These are phyloP conservation scores for Globodera rostochiensis DNA, from an alignment of 1,140 invertebrate genomes.

Conservation along the genomic window DNA sequence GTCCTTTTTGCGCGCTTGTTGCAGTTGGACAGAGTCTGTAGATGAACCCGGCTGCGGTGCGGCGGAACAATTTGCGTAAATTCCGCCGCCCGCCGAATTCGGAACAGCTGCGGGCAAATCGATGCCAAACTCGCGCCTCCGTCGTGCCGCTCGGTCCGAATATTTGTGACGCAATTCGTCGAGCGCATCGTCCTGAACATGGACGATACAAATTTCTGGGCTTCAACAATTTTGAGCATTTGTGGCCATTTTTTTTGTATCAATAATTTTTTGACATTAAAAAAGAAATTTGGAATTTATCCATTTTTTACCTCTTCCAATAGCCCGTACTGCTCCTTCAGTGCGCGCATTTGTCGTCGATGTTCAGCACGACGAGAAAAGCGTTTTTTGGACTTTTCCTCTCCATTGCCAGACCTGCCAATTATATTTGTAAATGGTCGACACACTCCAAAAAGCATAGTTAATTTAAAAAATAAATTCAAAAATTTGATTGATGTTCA, in stretches of 20 bases:
- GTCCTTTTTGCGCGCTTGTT: neutral
- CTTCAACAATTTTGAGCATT: too few relatives aligned
- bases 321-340: conserved; percentile 28
- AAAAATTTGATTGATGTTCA: too few relatives aligned
- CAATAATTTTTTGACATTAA: neutral
- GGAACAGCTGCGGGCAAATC: neutral
- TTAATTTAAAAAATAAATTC: too few relatives aligned
- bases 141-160: conserved; percentile 25
- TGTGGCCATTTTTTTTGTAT: too few relatives aligned
- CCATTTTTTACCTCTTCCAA: neutral
- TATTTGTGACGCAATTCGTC: conserved; percentile 33
- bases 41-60: conserved; percentile 38
- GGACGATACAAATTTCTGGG: neutral
- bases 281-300: neutral
- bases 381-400: conserved; percentile 1
- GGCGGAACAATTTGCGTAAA: conserved; percentile 52
- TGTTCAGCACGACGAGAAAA: neutral
- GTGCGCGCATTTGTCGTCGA: conserved; percentile 8
- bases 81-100: conserved; percentile 47
- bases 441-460: neutral
- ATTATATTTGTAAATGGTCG: neutral
- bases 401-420: neutral
- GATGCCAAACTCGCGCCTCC: neutral
- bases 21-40: conserved; percentile 18
- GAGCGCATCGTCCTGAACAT: neutral